Evolutionary conservation across 2,113 vertebrate genomes (phyloP).

Genomic region (Nycticryphes semicollaris): DNA sequence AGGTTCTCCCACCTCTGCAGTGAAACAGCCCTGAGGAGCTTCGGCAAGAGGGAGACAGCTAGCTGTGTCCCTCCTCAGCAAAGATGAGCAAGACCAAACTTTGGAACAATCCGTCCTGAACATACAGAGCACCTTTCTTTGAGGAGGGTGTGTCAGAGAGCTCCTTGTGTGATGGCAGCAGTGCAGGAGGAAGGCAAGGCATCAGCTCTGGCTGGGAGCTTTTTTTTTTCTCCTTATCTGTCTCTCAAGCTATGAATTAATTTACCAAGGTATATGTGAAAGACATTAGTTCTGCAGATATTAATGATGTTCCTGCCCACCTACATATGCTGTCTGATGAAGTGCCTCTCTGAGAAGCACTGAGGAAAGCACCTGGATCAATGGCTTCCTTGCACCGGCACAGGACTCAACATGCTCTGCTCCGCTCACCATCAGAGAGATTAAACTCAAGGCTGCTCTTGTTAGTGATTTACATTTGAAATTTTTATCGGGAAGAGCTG

Average conservation of each 20-base stretch:
- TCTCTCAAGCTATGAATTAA: background rate
- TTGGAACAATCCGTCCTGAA: background rate
- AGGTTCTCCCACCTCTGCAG: background rate
- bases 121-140: too few relatives aligned
- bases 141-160: background rate
- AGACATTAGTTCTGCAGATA: background rate
- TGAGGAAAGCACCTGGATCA: rapidly evolving
- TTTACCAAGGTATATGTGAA: background rate
- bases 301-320: background rate
- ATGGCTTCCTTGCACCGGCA: background rate
- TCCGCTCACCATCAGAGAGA: background rate
- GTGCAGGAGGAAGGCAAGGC: background rate
- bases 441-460: background rate
- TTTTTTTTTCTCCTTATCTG: rapidly evolving
- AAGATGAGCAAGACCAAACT: background rate
- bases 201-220: rapidly evolving
- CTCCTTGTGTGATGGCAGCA: rapidly evolving
- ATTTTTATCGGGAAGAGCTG: background rate
- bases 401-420: background rate
- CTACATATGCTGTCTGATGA: background rate
- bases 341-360: background rate
- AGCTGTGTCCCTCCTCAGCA: rapidly evolving
- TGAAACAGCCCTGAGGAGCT: background rate
- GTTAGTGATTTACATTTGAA: background rate
- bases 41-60: background rate